Evolutionary conservation across 30 jellyfish, hydroid and myxozoan species (phyloP).

Genomic region (Mastigias papua): DNA sequence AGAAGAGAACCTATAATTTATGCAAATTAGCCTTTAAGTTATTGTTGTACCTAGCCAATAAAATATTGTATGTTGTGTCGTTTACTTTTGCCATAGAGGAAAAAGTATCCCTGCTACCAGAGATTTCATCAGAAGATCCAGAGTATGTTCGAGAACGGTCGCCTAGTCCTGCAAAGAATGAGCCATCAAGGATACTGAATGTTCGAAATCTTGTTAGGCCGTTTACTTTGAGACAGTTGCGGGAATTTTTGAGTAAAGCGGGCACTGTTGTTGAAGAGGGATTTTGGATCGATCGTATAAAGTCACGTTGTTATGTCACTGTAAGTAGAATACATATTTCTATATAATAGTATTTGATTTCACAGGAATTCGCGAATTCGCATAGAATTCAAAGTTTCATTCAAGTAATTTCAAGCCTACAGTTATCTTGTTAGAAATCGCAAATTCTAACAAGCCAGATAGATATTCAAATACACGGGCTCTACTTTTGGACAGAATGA

Average conservation of each 20-base stretch:
- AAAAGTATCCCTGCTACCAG: conserved; percentile 64
- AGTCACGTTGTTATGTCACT: conserved; percentile 95
- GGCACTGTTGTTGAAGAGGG: conserved; percentile 88
- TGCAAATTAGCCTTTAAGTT: no score
- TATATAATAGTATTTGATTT: not conserved
- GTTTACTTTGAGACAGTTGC: conserved; percentile 86
- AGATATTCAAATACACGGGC: no score
- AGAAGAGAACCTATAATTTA: no score
- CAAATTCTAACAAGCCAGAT: no score
- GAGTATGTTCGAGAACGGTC: conserved; percentile 79
- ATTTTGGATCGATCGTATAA: conserved; percentile 95
- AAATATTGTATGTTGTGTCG: not conserved
- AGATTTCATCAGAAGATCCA: conserved; percentile 64
- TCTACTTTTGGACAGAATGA: no score
- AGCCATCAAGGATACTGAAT: conserved; percentile 60
- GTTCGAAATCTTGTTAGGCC: conserved; percentile 94
- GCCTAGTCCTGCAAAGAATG: conserved; percentile 87
- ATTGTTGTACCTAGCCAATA: no score
- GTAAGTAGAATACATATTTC: conserved; percentile 55
- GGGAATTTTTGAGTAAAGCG: conserved; percentile 80
- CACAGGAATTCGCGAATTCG: no score
- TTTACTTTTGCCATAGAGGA: conserved; percentile 23
- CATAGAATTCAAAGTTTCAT: no score
- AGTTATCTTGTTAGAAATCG: no score
- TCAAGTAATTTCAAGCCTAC: no score